Evolutionary conservation across 2,888 invertebrate species (phyloP).

Genomic region (Macaria notata): DNA sequence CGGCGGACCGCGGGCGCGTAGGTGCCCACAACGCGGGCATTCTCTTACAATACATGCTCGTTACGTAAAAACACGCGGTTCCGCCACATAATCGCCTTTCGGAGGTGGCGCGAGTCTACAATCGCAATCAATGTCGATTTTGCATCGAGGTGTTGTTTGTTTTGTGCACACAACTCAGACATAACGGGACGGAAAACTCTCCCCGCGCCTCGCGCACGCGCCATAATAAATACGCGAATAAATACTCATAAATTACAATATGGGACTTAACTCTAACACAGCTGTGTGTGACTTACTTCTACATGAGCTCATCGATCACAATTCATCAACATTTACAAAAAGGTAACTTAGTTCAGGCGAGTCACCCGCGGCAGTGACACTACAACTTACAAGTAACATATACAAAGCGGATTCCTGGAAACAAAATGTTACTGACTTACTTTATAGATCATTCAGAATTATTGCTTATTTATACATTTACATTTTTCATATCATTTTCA

Average conservation of each 20-base stretch:
- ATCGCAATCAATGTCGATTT: conserved; percentile 72
- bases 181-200: conserved; percentile 70
- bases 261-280: conserved; percentile 52
- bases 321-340: conserved; percentile 27
- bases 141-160: conserved; percentile 46
- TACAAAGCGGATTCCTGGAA: background rate
- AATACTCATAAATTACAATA: conserved; percentile 63
- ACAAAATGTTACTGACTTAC: too few relatives aligned
- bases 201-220: conserved; percentile 58
- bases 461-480: too few relatives aligned
- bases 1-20: conserved; percentile 15
- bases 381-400: background rate
- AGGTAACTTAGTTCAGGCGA: conserved; percentile 21
- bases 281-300: conserved; percentile 51
- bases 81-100: conserved; percentile 32
- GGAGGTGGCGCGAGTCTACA: conserved; percentile 55
- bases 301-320: conserved; percentile 70
- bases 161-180: conserved; percentile 80
- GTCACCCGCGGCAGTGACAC: conserved; percentile 9
- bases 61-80: conserved; percentile 42
- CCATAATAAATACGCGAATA: conserved; percentile 68
- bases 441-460: too few relatives aligned
- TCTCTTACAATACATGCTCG: conserved; percentile 13
- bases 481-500: too few relatives aligned
- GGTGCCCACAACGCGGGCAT: conserved; percentile 32